phyloP scores from a whole-genome alignment of 1,140 invertebrate genomes.

The Meloidogyne exigua region DNA sequence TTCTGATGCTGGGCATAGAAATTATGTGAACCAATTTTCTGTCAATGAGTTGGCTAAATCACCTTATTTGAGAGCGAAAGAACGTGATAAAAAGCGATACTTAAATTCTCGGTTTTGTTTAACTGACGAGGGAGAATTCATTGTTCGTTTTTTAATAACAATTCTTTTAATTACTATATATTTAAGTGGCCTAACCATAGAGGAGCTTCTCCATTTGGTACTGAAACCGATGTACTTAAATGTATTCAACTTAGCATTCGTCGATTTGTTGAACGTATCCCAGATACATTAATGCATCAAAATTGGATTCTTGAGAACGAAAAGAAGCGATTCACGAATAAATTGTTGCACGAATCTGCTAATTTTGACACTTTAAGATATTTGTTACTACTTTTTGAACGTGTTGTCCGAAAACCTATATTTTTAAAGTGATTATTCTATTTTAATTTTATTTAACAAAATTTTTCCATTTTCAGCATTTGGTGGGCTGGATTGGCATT shows the following conservation, averaged over 20 bases:
- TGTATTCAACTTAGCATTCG: constrained; percentile 39
- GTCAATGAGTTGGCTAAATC: constrained; percentile 50
- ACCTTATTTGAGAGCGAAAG: constrained; percentile 31
- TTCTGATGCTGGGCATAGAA: constrained; percentile 45
- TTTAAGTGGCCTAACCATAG: constrained; percentile 45
- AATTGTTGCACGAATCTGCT: neutral
- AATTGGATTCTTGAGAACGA: constrained; percentile 35
- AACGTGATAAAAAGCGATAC: constrained; percentile 45
- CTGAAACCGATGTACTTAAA: constrained; percentile 26
- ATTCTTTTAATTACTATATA: neutral
- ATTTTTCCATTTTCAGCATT: constrained; percentile 3
- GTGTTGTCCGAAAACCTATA: constrained; percentile 44
- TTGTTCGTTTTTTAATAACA: constrained; percentile 31
- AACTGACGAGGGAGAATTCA: constrained; percentile 49
- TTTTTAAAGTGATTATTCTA: constrained; percentile 28
- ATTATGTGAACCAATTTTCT: constrained; percentile 48
- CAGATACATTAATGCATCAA: constrained; percentile 50
- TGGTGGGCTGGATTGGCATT: constrained; percentile 50
- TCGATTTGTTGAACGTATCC: constrained; percentile 38
- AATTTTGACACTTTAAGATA: constrained; percentile 29
- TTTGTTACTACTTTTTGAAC: constrained; percentile 40
- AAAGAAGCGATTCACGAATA: constrained; percentile 36
- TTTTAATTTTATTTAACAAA: neutral
- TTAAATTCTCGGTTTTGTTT: constrained; percentile 40
- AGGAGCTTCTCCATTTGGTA: constrained; percentile 20